Percentiles rank a stretch among this genome's conserved stretches.
Evolutionary conservation across 2,113 vertebrate species (phyloP).

Genomic region (Copsychus sechellarum): DNA sequence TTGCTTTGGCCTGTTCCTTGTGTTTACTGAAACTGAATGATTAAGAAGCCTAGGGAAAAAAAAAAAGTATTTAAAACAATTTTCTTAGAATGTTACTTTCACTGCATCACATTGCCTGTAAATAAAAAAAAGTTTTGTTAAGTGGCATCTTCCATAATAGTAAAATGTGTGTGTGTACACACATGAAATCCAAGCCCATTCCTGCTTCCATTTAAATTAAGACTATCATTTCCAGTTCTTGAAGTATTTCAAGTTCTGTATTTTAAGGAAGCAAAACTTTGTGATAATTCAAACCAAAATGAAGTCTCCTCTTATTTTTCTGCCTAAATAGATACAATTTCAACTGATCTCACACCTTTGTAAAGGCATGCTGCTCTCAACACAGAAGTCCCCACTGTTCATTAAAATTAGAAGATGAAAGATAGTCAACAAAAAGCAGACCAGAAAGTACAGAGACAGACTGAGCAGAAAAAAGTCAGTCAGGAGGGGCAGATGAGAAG

Average conservation of each 20-base stretch:
- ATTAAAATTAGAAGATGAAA: neutral
- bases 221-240: neutral
- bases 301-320: neutral
- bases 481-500: neutral
- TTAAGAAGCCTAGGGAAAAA: slow-evolving; percentile 82
- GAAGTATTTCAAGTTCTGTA: neutral
- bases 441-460: neutral
- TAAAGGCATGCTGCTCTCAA: neutral
- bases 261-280: neutral
- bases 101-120: slow-evolving; percentile 11
- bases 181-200: neutral
- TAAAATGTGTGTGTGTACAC: neutral
- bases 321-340: neutral
- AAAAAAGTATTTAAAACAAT: neutral
- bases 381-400: neutral
- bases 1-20: slow-evolving; percentile 82
- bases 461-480: neutral
- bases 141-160: neutral
- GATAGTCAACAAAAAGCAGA: neutral
- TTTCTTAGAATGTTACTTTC: neutral
- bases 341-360: neutral
- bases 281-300: neutral
- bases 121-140: neutral
- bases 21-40: slow-evolving; percentile 82
- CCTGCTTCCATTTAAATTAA: neutral